Conservation (phyloP, 2,888 invertebrate species). For the Synergus itoensis region DNA sequence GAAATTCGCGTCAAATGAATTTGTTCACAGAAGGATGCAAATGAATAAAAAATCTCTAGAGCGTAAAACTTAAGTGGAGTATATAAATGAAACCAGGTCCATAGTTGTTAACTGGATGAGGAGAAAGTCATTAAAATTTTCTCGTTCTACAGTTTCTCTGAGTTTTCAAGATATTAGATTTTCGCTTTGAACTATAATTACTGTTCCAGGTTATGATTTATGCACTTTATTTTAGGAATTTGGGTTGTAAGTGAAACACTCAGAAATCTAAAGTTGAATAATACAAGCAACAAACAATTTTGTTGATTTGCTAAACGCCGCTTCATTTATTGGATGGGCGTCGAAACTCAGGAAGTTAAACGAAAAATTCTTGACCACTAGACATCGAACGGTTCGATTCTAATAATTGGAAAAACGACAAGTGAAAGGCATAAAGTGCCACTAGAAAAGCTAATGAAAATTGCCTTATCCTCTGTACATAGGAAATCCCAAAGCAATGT, state of each 20-base stretch:
- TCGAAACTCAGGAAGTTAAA: conserved; percentile 22
- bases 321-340: conserved; percentile 13
- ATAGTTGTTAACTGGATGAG: conserved; percentile 15
- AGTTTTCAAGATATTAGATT: conserved; percentile 17
- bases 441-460: conserved; percentile 34
- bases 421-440: conserved; percentile 16
- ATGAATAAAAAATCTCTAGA: conserved; percentile 25
- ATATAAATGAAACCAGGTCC: conserved; percentile 24
- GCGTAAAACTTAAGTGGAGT: conserved; percentile 22
- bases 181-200: conserved; percentile 16
- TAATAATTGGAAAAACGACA: conserved; percentile 30
- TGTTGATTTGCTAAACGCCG: not conserved
- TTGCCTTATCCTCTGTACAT: conserved; percentile 29
- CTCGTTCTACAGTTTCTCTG: conserved; percentile 37
- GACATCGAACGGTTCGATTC: conserved; percentile 14
- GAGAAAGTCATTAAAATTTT: conserved; percentile 40
- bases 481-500: conserved; percentile 11
- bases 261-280: not conserved
- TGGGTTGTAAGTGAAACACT: not conserved
- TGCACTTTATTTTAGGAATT: not conserved
- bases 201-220: not conserved
- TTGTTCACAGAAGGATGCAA: conserved; percentile 11
- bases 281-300: conserved; percentile 8
- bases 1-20: conserved; percentile 6
- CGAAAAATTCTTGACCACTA: conserved; percentile 18